Conservation (phyloP, 2,797 vertebrate genomes). For the Picus viridis region DNA sequence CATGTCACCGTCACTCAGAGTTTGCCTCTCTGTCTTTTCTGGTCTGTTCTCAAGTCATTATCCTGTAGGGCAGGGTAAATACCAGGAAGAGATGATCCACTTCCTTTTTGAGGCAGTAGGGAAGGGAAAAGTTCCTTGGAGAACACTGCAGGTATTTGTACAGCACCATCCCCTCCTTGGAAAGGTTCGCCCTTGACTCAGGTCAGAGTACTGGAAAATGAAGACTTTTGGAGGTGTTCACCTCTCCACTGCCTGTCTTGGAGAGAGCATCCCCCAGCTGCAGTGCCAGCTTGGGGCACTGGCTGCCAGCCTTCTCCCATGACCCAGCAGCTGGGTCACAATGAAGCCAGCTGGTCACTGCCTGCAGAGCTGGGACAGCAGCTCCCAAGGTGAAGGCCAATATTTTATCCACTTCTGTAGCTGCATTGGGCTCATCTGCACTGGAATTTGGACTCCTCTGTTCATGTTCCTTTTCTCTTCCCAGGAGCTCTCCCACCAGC, state of each 20-base stretch:
- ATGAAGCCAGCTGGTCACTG: conserved; percentile 36
- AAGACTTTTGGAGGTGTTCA: neutral
- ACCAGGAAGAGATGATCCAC: neutral
- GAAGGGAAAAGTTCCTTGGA: neutral
- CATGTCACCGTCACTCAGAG: fast-evolving
- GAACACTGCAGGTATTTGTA: neutral
- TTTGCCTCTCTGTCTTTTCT: neutral
- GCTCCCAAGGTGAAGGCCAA: neutral
- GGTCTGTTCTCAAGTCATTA: neutral
- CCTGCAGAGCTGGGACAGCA: neutral
- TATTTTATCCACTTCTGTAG: conserved; percentile 11
- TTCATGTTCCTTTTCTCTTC: conserved; percentile 1
- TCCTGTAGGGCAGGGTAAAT: neutral
- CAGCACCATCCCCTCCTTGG: neutral
- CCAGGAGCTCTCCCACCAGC: neutral
- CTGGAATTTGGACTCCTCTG: neutral
- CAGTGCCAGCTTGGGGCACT: neutral
- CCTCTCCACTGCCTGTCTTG: neutral
- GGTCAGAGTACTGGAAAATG: neutral
- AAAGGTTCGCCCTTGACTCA: neutral
- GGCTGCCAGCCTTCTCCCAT: neutral
- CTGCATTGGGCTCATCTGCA: neutral
- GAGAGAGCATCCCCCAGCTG: neutral
- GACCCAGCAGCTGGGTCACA: neutral
- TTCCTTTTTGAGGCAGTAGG: neutral